phyloP scores from a whole-genome alignment of 2,113 vertebrate species.

The Thalassarche chlororhynchos region DNA sequence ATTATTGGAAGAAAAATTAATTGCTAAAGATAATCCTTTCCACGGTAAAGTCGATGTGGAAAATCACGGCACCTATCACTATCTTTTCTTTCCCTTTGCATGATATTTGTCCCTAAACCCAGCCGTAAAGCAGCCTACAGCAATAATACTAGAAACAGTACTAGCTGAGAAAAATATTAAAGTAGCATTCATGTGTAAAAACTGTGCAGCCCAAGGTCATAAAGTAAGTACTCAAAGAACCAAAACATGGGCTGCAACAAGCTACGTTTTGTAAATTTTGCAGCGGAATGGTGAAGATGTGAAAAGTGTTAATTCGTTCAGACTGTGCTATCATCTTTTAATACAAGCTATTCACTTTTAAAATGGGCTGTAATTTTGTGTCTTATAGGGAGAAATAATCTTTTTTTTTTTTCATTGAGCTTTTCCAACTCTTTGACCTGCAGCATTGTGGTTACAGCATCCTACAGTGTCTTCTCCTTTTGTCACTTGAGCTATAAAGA shows the following conservation, averaged over 20 bases:
- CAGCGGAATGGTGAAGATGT: background rate
- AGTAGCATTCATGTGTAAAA: background rate
- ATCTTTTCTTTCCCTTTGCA: background rate
- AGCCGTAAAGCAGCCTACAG: background rate
- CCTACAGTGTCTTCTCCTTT: background rate
- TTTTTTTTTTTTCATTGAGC: background rate
- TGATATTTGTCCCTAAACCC: background rate
- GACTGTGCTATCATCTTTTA: background rate
- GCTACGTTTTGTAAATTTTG: background rate
- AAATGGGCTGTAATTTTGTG: background rate
- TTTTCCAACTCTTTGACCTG: background rate
- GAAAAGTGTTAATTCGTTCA: background rate
- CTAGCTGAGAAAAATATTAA: background rate
- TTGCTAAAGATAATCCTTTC: constrained; percentile 51
- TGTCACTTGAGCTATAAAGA: background rate
- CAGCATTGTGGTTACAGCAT: background rate
- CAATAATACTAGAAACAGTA: background rate
- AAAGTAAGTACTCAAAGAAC: background rate
- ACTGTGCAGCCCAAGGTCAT: background rate
- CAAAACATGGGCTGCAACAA: background rate
- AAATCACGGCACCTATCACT: constrained; percentile 37
- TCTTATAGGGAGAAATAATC: background rate
- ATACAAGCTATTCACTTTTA: background rate
- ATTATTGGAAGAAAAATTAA: constrained; percentile 46
- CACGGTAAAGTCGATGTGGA: background rate